Evolutionary conservation across 2,113 vertebrate species (phyloP), one percentile per base, ranked within the genome.

Genomic region (Propithecus coquereli): DNA sequence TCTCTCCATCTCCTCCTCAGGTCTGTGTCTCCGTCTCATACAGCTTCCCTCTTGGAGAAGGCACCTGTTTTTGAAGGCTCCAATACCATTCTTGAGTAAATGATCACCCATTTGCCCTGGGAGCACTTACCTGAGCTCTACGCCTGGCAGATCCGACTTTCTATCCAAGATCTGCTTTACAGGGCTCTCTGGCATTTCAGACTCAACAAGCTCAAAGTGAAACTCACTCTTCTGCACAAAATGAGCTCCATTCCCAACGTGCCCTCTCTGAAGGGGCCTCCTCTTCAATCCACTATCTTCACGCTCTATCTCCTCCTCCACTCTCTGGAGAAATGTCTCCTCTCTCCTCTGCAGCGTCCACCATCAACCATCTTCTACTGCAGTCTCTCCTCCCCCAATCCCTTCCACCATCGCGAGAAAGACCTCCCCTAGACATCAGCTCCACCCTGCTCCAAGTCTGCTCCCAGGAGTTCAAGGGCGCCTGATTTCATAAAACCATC

Each of bases 31-130:
- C 9, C 25, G 27, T n/a, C 32, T 73, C 68, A 16, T 1, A 71
- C 4, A 66, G 30, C 40, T 30, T 59, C 43, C 54, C 45, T 37
- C 45, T 2, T 47, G 20, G 47, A 90, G 45, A 79, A 77, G 40
- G 52, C 57, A 85, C 13, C 43, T 3, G 6, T 23, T 6, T 43
- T 18, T 32, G 73, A 9, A 43, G 70, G 27, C 43, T 47, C 47
- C 16, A 14, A 8, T 0, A 2, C 20, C 23, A 23, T 47, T 30
- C 76, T 43, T 8, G 37, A 52, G 79, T 17, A 4, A 71, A 25
- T 2, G 45, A 57, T 45, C 30, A 8, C 9, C 18, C 30, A 5
- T 8, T 2, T 50, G 13, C 2, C 22, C 0, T 8, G 37, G 70
- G 40, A 45, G 71, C 40, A 40, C 52, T 20, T 17, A n/a, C 27